Evolutionary conservation across 92 coral and sea anemone species (phyloP), one percentile per base, ranked within the genome.

Genomic region (Muricea muricata): DNA sequence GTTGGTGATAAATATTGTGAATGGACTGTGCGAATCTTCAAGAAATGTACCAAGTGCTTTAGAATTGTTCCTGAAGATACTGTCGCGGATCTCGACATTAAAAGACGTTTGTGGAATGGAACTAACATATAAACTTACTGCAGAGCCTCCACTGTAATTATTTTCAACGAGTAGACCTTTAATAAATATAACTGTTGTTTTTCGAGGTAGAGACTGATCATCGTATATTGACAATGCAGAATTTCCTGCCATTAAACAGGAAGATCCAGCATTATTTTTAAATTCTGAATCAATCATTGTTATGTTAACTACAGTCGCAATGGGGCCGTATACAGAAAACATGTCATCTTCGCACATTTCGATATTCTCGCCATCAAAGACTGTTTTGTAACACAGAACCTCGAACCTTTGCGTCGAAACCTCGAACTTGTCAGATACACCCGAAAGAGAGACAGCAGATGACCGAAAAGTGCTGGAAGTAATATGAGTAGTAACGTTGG

Each of bases 51-150:
- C 4, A 37, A 70, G 30, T 9, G 55, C 55, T 11, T 2, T 18
- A 3, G 76, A 70, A 18, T 70, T 70, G 18, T 70, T 70, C n/a
- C 37, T 63, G 37, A 63, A 63, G 0, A 26, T 63, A 63, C 70
- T 63, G 70, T 30, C 33, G 1, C 34, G 70, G 28, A 63, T 32
- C 37, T 29, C 37, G 1, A 63, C 15, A 10, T 26, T 1, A n/a
- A n/a, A n/a, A n/a, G n/a, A n/a, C n/a, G n/a, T n/a, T n/a, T n/a
- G n/a, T n/a, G n/a, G n/a, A 63, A 39, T 28, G 17, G 1, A 28
- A 20, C 12, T 20, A 5, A 17, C 20, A 41, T 1, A 29, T 18
- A 21, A 1, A 7, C 33, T 6, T 20, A 20, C 14, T 3, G 70
- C n/a, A 35, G 18, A 15, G 20, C n/a, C n/a, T n/a, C 13, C 12